Conservation (phyloP, 2,797 vertebrate genomes). For the Danio albolineatus region DNA sequence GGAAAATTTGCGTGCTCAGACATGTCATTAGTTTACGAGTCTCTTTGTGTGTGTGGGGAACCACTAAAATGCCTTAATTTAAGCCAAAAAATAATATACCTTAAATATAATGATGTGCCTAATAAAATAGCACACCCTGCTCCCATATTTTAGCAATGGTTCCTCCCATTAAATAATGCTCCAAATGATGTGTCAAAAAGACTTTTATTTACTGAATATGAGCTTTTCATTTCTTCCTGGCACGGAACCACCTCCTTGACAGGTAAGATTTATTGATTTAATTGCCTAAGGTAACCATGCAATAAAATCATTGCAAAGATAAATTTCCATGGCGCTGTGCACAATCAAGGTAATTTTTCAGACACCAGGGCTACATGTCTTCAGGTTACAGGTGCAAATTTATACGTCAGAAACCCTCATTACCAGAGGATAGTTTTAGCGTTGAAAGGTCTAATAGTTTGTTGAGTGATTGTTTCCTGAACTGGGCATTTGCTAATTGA, state of each 20-base stretch:
- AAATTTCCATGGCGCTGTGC: slow-evolving; percentile 86
- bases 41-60: slow-evolving; percentile 55
- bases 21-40: slow-evolving; percentile 69
- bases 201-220: slow-evolving; percentile 89
- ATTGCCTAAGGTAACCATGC: slow-evolving; percentile 96
- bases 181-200: slow-evolving; percentile 86
- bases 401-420: slow-evolving; percentile 84
- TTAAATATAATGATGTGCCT: slow-evolving; percentile 2
- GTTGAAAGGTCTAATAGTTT: slow-evolving; percentile 58
- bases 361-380: slow-evolving; percentile 84
- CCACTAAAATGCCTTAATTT: slow-evolving; percentile 66
- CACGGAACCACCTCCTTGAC: slow-evolving; percentile 84
- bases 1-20: slow-evolving; percentile 66
- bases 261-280: slow-evolving; percentile 97
- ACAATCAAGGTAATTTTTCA: slow-evolving; percentile 87
- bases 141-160: slow-evolving; percentile 60
- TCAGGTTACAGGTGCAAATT: slow-evolving; percentile 88
- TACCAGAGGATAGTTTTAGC: slow-evolving; percentile 66
- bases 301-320: slow-evolving; percentile 95
- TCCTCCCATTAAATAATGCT: slow-evolving; percentile 86
- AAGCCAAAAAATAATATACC: slow-evolving; percentile 69
- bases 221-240: slow-evolving; percentile 87
- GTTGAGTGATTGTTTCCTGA: slow-evolving; percentile 48
- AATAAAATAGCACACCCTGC: slow-evolving; percentile 57
- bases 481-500: slow-evolving; percentile 55